Conservation (phyloP, 64 coral and sea anemone genomes). For the Dendrophyllia cribrosa region DNA sequence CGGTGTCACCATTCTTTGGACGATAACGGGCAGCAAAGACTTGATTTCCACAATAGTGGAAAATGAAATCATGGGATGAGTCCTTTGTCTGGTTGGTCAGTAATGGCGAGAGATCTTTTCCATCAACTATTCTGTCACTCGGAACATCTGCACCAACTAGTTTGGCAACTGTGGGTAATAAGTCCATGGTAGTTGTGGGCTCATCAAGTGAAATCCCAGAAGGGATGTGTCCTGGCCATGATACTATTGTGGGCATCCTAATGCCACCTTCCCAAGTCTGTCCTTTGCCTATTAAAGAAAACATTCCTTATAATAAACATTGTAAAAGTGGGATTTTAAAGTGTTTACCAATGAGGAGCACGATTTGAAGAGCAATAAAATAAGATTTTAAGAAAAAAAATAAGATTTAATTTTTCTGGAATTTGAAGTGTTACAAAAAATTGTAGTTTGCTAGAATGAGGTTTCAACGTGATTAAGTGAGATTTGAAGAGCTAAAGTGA, state of each 20-base stretch:
- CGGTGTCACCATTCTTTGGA: background rate
- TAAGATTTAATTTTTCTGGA: too few relatives aligned
- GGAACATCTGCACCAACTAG: constrained; percentile 31
- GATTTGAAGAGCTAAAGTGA: too few relatives aligned
- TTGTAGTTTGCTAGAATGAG: too few relatives aligned
- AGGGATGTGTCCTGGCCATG: constrained; percentile 65
- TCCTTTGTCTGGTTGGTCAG: constrained; percentile 18
- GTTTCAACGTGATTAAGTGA: too few relatives aligned
- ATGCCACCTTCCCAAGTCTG: constrained; percentile 80
- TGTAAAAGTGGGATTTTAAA: too few relatives aligned
- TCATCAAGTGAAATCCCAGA: constrained; percentile 47
- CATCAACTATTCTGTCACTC: constrained; percentile 54
- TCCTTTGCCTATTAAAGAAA: constrained; percentile 32
- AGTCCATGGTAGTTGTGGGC: constrained; percentile 49
- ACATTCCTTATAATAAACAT: background rate
- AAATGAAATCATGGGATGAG: constrained; percentile 70
- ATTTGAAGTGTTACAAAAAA: too few relatives aligned
- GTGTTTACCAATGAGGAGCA: too few relatives aligned
- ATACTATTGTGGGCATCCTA: constrained; percentile 57
- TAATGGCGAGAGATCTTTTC: constrained; percentile 55
- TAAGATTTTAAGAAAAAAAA: too few relatives aligned
- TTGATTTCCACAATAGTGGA: constrained; percentile 72
- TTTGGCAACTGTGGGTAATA: constrained; percentile 65
- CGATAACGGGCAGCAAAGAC: constrained; percentile 62
- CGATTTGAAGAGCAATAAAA: too few relatives aligned